Evolutionary conservation across 2,888 invertebrate genomes (phyloP).

Genomic region (Zhuqinia jingwanae): DNA sequence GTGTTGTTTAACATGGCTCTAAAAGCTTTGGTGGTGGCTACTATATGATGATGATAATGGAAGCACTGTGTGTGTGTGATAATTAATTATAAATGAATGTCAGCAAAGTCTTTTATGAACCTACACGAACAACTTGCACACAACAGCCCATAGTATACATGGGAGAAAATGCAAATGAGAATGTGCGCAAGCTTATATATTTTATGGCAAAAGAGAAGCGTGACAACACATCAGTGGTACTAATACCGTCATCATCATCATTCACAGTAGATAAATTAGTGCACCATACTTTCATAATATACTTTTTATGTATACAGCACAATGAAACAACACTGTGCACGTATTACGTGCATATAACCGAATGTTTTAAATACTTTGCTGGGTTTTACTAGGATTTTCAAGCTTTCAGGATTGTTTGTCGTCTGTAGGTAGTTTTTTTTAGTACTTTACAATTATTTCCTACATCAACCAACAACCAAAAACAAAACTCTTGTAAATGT

Average conservation of each 20-base stretch:
- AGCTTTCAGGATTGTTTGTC: too few species aligned
- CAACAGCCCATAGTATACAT: background rate
- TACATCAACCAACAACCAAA: too few species aligned
- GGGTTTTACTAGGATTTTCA: too few species aligned
- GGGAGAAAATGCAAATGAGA: background rate
- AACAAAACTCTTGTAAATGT: too few species aligned
- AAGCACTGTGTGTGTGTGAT: conserved; percentile 11
- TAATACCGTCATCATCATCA: conserved; percentile 6
- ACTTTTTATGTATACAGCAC: background rate
- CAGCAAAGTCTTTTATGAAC: conserved; percentile 39
- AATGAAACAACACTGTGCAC: conserved; percentile 16
- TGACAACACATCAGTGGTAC: conserved; percentile 27
- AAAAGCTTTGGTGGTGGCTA: conserved; percentile 13
- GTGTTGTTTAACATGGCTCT: conserved; percentile 28
- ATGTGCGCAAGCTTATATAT: background rate
- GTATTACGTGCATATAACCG: background rate
- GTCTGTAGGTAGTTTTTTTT: too few species aligned
- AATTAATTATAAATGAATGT: conserved; percentile 60
- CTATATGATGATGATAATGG: background rate
- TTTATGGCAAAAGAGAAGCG: background rate
- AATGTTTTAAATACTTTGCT: too few species aligned
- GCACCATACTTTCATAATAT: background rate
- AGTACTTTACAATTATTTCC: too few species aligned
- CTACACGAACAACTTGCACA: background rate
- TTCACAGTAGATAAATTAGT: background rate